Evolutionary conservation across 2,113 vertebrate genomes (phyloP).

Genomic region (Tiliqua scincoides): DNA sequence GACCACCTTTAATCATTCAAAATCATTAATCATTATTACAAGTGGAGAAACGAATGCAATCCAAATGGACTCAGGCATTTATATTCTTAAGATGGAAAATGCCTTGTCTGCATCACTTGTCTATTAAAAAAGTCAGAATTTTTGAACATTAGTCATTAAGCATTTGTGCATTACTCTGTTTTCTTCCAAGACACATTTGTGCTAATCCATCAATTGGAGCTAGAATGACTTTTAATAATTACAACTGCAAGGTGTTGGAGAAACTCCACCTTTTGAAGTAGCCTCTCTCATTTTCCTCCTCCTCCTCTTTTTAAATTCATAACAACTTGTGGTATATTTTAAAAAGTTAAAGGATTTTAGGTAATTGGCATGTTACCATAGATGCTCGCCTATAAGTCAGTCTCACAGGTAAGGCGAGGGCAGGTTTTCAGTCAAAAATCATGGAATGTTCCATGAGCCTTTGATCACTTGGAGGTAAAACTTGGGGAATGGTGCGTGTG

Average conservation of each 20-base stretch:
- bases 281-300: not conserved
- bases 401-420: no score
- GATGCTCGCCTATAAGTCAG: no score
- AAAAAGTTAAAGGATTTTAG: slow-evolving; percentile 22
- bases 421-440: no score
- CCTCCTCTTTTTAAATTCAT: slow-evolving; percentile 23
- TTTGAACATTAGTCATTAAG: slow-evolving; percentile 37
- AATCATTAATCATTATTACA: slow-evolving; percentile 44
- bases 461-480: no score
- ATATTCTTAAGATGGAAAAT: slow-evolving; percentile 16
- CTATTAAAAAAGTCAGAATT: slow-evolving; percentile 15
- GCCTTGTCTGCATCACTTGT: slow-evolving; percentile 26
- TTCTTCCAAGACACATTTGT: slow-evolving; percentile 20
- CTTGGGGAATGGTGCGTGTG: no score
- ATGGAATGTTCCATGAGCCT: no score
- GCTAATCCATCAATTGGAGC: slow-evolving; percentile 8
- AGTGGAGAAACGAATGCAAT: slow-evolving; percentile 53
- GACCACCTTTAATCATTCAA: slow-evolving; percentile 55
- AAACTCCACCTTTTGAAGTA: slow-evolving; percentile 26
- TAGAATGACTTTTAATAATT: slow-evolving; percentile 33
- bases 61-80: slow-evolving; percentile 20
- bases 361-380: slow-evolving; percentile 1
- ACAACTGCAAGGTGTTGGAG: slow-evolving; percentile 13
- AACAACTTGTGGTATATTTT: slow-evolving; percentile 29
- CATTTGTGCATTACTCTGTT: slow-evolving; percentile 31